Evolutionary conservation across 2,797 vertebrate species (phyloP), one percentile per base, ranked within the genome.

Genomic region (Chelmon rostratus): DNA sequence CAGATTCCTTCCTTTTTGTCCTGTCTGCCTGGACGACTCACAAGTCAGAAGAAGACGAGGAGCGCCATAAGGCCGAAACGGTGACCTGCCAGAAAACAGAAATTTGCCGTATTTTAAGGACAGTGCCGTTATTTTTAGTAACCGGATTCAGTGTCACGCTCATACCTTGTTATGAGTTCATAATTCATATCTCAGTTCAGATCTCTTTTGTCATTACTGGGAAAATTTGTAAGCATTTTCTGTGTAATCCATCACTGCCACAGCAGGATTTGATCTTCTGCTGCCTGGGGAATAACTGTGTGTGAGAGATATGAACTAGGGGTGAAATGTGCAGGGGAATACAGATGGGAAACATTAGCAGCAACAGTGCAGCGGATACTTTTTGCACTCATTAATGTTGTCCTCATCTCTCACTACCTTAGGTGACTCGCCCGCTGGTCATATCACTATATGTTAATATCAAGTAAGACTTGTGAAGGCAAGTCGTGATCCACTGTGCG

Each of bases 261-360:
- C 68, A 18, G 72, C 33, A 35, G 71, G 76, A 83, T 89, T 88
- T 79, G 80, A 88, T 88, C 86, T 56, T 40, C 15, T 72, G 56
- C 59, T 59, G 67, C 75, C 68, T 33, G 65, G 81, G 70, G 84
- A 76, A 81, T 69, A 74, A 78, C 70, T 69, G 61, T 2, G 0
- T 49, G 53, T 82, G 72, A 79, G 73, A 62, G 80, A 82, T 76
- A 69, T 76, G 69, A 85, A 72, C 70, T 64, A 64, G 42, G 67
- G 73, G 54, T 74, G 64, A 86, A 86, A 85, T 50, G 19, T 82
- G 74, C 66, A 74, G 57, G 47, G 62, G 42, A 82, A 74, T 84
- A 82, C 82, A 79, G 81, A 91, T 82, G 68, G 76, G 76, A 84
- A 83, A 84, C 76, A 67, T 85, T 76, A 80, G 44, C 59, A 52